Evolutionary conservation across 2,797 vertebrate species (phyloP).

Genomic region (Kryptolebias ocellatus): DNA sequence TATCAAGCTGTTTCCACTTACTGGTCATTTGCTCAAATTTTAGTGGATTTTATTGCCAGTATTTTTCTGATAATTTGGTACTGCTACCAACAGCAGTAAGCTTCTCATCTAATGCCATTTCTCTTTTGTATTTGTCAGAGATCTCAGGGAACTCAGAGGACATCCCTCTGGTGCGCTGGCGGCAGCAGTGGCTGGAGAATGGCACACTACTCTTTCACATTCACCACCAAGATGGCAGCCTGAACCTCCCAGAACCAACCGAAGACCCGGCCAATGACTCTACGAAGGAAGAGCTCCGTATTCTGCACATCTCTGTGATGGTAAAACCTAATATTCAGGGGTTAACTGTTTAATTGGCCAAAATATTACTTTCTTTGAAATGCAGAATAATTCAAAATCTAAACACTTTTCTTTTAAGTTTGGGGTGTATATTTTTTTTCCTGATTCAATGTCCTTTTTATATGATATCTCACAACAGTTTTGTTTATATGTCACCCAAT

Average conservation of each 20-base stretch:
- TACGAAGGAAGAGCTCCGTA: conserved; percentile 94
- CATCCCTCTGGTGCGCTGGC: conserved; percentile 96
- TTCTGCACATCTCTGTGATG: conserved; percentile 99
- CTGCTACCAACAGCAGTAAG: background rate
- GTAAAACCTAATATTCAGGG: conserved; percentile 68
- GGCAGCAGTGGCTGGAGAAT: conserved; percentile 98
- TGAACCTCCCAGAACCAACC: conserved; percentile 89
- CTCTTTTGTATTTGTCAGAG: conserved; percentile 79
- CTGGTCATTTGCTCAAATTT: background rate
- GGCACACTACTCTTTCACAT: conserved; percentile 98
- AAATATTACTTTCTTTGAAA: no score
- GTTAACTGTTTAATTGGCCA: background rate
- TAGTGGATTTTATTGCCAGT: background rate
- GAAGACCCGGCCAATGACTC: conserved; percentile 90
- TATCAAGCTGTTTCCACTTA: no score
- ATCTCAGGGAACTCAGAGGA: conserved; percentile 97
- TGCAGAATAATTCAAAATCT: no score
- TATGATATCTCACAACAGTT: no score
- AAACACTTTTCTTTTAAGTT: no score
- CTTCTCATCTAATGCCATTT: background rate
- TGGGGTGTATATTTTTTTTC: no score
- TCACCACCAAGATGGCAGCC: conserved; percentile 94
- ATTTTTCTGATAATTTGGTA: background rate
- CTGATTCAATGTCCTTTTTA: no score
- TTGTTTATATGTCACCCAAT: no score